These are phyloP conservation scores for Apolygus lucorum DNA, from an alignment of 1,140 invertebrate species.

Conservation along the genomic window DNA sequence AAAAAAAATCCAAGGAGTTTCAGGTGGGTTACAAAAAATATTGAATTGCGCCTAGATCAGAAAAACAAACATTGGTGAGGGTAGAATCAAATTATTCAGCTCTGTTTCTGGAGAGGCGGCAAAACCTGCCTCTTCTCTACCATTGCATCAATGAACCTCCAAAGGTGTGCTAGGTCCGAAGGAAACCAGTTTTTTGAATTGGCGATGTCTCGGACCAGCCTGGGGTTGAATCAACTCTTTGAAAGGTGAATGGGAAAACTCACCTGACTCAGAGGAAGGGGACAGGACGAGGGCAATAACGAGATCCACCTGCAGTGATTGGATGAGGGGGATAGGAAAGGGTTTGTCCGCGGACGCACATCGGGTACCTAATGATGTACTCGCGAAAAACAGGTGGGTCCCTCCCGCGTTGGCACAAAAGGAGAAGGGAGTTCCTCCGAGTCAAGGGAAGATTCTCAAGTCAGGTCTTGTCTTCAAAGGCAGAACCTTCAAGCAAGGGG, in stretches of 20 bases:
- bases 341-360: conserved; percentile 8
- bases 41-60: too few species aligned
- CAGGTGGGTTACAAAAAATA: too few species aligned
- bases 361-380: conserved; percentile 25
- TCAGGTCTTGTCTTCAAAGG: background rate
- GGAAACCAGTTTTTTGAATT: too few species aligned
- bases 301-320: conserved; percentile 5
- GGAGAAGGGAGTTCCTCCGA: background rate
- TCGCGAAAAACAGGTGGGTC: conserved; percentile 21
- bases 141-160: too few species aligned
- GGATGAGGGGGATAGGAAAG: background rate
- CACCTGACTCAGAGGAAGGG: background rate
- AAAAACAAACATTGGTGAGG: too few species aligned
- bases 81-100: too few species aligned
- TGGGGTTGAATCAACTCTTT: conserved; percentile 4
- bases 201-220: too few species aligned
- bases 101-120: too few species aligned
- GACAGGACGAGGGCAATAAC: background rate
- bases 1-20: too few species aligned
- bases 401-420: background rate
- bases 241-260: background rate
- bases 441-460: conserved; percentile 4
- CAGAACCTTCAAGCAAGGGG: background rate
- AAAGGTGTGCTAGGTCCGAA: too few species aligned
- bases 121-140: too few species aligned